Base-by-base conservation (phyloP, 2,888 invertebrate species). In the Melieria crassipennis region DNA sequence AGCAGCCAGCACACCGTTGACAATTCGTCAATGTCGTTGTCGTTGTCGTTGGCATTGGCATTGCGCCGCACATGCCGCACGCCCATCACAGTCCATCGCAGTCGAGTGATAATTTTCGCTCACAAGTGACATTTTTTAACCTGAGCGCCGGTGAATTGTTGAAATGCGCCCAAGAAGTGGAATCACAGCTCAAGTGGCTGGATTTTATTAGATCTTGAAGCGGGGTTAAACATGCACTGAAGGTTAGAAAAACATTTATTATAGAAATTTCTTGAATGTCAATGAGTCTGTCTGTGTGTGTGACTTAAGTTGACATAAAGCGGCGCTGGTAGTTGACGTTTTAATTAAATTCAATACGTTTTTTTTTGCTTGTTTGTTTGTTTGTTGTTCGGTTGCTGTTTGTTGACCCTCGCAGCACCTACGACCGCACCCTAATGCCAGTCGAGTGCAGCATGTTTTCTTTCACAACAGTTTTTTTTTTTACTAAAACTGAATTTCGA, bases 21-120 rank as follows among this genome's bases (percentile, higher is more conserved):
- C 70, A 70, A 70, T 70, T 70, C 65, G 70, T 70, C 70, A 70
- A 65, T 70, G 70, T 65, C 70, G 50, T 57, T 70, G 70, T 70
- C 70, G 65, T 60, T 70, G 70, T 65, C 70, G 50, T 57, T 70
- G 64, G 60, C 70, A 70, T 46, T 70, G 70, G 57, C 70, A 58
- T 65, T 70, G 70, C 57, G 58, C 58, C 61, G 16, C n/a, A 42
- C 58, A 58, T 45, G 11, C 60, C 5, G 30, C n/a, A 9, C 47
- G 58, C 4, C 50, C 60, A 67, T 60, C 61, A 16, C 50, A 67
- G 67, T 67, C 50, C 67, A 50, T 67, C 60, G 67, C 61, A 58
- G 67, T 67, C 60, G 50, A 67, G 67, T 67, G 67, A 67, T 67
- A 67, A 67, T 67, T 67, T 67, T 67, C 60, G 45, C 43, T 45